phyloP scores from a whole-genome alignment of 2,113 vertebrate genomes.

The Peromyscus californicus region DNA sequence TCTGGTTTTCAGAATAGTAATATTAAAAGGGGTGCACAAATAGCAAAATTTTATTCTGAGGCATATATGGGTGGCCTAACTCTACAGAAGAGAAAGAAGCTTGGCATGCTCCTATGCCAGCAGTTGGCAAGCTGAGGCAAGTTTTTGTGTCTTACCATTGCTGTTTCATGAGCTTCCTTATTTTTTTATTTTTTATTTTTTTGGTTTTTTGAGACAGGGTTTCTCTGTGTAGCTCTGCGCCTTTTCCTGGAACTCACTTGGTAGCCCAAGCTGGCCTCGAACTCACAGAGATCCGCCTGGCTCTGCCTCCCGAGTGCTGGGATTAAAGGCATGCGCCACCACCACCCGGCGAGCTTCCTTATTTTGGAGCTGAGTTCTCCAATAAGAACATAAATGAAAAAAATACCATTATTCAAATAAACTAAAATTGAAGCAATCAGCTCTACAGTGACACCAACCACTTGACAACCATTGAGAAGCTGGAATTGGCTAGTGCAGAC shows the following conservation, averaged over 20 bases:
- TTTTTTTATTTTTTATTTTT: constrained; percentile 57
- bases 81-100: background rate
- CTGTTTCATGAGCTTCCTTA: constrained; percentile 27
- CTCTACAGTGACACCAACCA: background rate
- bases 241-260: no score
- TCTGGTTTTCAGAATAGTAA: constrained; percentile 38
- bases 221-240: no score
- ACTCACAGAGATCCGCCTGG: no score
- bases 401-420: constrained; percentile 34
- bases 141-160: background rate
- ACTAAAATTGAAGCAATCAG: constrained; percentile 17
- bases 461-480: background rate
- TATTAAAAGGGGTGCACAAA: constrained; percentile 7
- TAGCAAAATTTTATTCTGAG: constrained; percentile 21
- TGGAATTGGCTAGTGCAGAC: background rate
- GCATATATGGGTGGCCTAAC: background rate
- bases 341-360: constrained; percentile 14
- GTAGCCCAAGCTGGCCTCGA: no score
- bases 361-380: constrained; percentile 4
- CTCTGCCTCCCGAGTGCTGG: no score
- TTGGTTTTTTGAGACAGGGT: no score
- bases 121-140: background rate
- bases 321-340: no score
- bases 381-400: background rate
- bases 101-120: background rate